A percentile compares a stretch with the other conserved stretches of the same genome.
These are phyloP conservation scores for Bradysia coprophila DNA, from an alignment of 1,140 invertebrate species.

Conservation along the genomic window DNA sequence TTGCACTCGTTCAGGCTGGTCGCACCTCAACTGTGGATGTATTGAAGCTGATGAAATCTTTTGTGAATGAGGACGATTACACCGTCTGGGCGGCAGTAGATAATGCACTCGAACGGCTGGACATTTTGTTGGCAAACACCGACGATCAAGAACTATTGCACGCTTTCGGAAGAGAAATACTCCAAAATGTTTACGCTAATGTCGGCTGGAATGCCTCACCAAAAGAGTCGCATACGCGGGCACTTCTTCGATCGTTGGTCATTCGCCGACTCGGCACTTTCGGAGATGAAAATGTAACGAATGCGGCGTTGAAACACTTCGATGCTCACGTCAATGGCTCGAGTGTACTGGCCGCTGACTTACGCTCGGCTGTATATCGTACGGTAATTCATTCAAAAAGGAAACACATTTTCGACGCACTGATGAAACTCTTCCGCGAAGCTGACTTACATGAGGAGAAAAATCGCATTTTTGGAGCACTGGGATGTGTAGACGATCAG, in stretches of 20 bases:
- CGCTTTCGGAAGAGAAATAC: constrained; percentile 47
- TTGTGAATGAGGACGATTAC: constrained; percentile 73
- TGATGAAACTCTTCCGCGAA: constrained; percentile 67
- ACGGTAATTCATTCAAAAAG: constrained; percentile 57
- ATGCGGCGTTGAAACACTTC: constrained; percentile 58
- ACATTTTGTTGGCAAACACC: constrained; percentile 58
- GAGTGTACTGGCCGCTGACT: constrained; percentile 62
- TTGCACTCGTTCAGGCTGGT: constrained; percentile 80
- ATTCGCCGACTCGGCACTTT: constrained; percentile 64
- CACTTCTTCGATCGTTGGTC: constrained; percentile 66
- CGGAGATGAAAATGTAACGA: constrained; percentile 54
- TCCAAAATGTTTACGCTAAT: constrained; percentile 42
- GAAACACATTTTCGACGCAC: constrained; percentile 47
- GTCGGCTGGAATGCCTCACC: constrained; percentile 62
- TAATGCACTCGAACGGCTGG: constrained; percentile 63
- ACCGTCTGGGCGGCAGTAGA: constrained; percentile 83
- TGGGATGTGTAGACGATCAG: constrained; percentile 57
- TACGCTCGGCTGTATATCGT: constrained; percentile 71
- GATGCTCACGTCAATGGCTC: constrained; percentile 40
- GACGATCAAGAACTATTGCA: constrained; percentile 54
- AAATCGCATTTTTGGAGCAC: constrained; percentile 61
- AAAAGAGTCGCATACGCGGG: constrained; percentile 64
- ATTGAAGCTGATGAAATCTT: constrained; percentile 49
- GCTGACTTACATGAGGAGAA: constrained; percentile 86
- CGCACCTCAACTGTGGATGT: constrained; percentile 57